Base-by-base conservation (phyloP, 2,113 vertebrate genomes). In the Onychorhynchus coronatus region DNA sequence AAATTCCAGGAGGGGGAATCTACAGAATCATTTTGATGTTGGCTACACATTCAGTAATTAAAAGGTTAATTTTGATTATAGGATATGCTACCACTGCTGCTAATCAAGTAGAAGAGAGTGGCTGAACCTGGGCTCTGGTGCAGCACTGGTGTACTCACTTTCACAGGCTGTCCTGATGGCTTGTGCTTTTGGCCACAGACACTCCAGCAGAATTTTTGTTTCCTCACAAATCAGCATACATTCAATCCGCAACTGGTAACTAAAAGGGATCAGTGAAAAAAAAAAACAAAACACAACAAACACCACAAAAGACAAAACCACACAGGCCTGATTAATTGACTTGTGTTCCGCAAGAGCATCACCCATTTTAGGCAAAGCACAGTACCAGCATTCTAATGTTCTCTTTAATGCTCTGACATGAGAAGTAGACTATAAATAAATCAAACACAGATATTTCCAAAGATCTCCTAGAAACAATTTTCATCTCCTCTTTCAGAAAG, bases 161-260 rank as follows among this genome's bases (percentile, higher is more conserved):
- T 98, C 94, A 74, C 99, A 99, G 86, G 99, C 99, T 63, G 91
- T 94, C 46, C 98, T 98, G 76, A 99, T 85, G 88, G 99, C 95
- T 97, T 97, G 96, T 56, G 97, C 98, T 98, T 98, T 99, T 83
- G 99, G 99, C 83, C 53, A 97, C 91, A 99, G 97, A 97, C 98
- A 98, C 55, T 99, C 98, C 97, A 99, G 88, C 59, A 99, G 89
- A 12, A 97, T 90, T 33, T 94, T 95, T 0, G 98, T 98, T 96
- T 99, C 98, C 93, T 99, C 99, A 15, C 99, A 99, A 86, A 99
- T 95, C 96, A 99, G 93, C 99, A 99, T 99, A 79, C 99, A 99
- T 87, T 99, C 98, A 70, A 99, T 98, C 85, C 98, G 97, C 88
- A 99, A 92, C 95, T 98, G 98, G 96, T 99, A 99, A 96, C 99